Evolutionary conservation across 2,113 vertebrate species (phyloP).

Genomic region (Pardalotus punctatus): DNA sequence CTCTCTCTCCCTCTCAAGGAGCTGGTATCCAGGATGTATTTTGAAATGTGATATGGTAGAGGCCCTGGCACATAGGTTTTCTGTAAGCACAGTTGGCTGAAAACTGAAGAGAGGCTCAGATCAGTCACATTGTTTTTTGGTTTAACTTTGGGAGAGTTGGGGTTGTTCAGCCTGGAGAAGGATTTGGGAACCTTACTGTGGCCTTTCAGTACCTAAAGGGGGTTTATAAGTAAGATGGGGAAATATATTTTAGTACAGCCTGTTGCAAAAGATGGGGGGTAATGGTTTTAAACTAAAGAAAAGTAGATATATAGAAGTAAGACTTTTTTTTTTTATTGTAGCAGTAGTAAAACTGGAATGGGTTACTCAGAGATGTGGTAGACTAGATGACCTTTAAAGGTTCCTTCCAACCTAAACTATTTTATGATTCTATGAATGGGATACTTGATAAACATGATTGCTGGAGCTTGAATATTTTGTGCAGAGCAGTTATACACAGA

Average conservation of each 20-base stretch:
- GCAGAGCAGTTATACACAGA: not conserved
- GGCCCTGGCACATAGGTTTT: accelerated
- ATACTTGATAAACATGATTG: not conserved
- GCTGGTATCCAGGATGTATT: not conserved
- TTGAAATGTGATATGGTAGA: not conserved
- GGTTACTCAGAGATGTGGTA: not conserved
- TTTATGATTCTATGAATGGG: not conserved
- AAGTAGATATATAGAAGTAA: not conserved
- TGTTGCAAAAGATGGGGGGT: not conserved
- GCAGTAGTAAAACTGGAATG: not conserved
- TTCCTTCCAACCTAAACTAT: not conserved
- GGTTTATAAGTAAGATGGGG: not conserved
- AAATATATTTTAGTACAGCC: not conserved
- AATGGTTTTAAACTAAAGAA: not conserved
- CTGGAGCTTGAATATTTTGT: not conserved
- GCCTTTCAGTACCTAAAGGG: not conserved
- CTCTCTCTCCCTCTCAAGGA: accelerated
- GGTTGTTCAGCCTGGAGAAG: not conserved
- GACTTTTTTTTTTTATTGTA: not conserved
- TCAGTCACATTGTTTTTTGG: not conserved
- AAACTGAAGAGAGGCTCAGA: not conserved
- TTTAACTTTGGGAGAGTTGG: not conserved
- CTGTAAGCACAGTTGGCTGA: not conserved
- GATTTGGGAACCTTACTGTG: not conserved
- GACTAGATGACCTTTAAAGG: not conserved